Conservation (phyloP, 2,113 vertebrate species). For the Urocolius indicus region DNA sequence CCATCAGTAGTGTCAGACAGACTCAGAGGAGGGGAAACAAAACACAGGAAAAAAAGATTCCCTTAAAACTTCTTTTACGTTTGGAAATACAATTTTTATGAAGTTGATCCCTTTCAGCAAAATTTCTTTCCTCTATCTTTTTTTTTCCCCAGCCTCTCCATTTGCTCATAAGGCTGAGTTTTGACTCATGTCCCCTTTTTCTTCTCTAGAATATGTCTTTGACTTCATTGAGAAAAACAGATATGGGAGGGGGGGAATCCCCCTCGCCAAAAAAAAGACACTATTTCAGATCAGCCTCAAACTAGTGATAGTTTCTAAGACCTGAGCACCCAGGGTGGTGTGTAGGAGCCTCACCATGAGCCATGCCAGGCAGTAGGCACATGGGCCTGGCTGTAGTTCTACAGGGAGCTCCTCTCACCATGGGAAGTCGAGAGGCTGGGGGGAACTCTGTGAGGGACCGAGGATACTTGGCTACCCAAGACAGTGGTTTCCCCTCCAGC, state of each 20-base stretch:
- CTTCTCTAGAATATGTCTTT: background rate
- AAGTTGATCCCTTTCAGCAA: background rate
- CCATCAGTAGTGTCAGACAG: background rate
- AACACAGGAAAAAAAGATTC: background rate
- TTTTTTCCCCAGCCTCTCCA: background rate
- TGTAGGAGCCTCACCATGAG: background rate
- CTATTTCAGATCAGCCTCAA: background rate
- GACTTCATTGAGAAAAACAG: background rate
- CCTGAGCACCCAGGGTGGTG: background rate
- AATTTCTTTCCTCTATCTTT: background rate
- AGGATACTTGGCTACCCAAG: background rate
- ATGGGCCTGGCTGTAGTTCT: background rate
- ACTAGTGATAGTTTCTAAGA: background rate
- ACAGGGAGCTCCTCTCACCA: rapidly evolving
- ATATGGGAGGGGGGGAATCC: rapidly evolving
- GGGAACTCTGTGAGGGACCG: background rate
- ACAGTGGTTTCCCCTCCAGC: background rate
- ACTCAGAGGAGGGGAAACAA: background rate
- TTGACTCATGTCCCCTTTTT: background rate
- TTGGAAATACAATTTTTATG: background rate
- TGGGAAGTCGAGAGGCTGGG: no score
- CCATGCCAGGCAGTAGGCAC: background rate
- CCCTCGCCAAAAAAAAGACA: background rate
- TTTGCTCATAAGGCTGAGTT: background rate
- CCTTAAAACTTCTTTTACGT: background rate